Percentiles rank a stretch among this genome's conserved stretches.
phyloP scores from a whole-genome alignment of 2,797 vertebrate genomes.

The Neoniphon sammara region DNA sequence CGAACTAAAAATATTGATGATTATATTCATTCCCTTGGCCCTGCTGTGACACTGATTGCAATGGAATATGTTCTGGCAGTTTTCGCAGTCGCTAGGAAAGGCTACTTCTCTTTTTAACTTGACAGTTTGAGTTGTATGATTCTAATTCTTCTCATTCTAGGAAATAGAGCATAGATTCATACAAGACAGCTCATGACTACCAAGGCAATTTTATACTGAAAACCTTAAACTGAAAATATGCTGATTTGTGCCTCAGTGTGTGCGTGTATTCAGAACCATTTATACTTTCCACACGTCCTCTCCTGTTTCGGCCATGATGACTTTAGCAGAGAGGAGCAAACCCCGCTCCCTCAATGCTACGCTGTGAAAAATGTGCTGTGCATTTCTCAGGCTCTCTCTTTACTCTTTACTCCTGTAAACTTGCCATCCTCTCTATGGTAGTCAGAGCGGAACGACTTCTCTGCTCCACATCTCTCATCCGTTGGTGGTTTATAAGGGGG shows the following conservation, averaged over 20 bases:
- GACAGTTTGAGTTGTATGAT: too few species aligned
- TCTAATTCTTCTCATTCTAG: neutral
- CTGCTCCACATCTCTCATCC: slow-evolving; percentile 40
- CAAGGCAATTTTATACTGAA: neutral
- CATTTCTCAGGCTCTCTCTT: slow-evolving; percentile 57
- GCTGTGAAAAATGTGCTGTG: slow-evolving; percentile 54
- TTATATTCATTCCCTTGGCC: neutral
- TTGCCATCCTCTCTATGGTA: slow-evolving; percentile 18
- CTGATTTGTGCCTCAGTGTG: slow-evolving; percentile 49
- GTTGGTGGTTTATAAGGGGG: slow-evolving; percentile 43
- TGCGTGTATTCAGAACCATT: slow-evolving; percentile 37
- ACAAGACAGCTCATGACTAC: neutral
- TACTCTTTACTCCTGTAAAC: slow-evolving; percentile 36
- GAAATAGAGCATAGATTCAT: neutral
- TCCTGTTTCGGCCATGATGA: slow-evolving; percentile 75
- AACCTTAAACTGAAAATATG: slow-evolving; percentile 40
- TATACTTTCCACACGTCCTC: slow-evolving; percentile 70
- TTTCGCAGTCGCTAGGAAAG: neutral
- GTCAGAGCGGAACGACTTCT: slow-evolving; percentile 14
- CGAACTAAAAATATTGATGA: slow-evolving; percentile 1
- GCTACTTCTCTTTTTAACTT: neutral
- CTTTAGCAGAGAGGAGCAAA: slow-evolving; percentile 73
- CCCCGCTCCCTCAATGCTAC: slow-evolving; percentile 39
- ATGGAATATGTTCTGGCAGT: neutral
- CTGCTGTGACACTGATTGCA: neutral